These are phyloP conservation scores for Noctilio leporinus DNA, from an alignment of 2,113 vertebrate species.

Conservation along the genomic window DNA sequence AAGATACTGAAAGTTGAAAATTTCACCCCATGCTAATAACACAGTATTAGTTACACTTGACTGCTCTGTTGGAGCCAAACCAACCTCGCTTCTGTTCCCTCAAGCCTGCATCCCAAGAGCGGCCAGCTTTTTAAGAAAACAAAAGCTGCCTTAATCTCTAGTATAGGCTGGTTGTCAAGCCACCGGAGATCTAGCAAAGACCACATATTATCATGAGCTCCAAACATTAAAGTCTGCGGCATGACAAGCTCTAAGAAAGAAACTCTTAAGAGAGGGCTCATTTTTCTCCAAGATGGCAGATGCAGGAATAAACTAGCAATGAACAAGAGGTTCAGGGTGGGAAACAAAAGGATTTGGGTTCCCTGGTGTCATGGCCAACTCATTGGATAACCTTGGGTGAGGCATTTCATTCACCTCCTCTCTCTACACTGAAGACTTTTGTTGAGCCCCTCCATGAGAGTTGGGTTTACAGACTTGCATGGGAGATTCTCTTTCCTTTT, in stretches of 20 bases:
- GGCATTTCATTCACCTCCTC: neutral
- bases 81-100: constrained; percentile 70
- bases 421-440: neutral
- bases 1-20: constrained; percentile 76
- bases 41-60: constrained; percentile 79
- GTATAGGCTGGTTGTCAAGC: constrained; percentile 57
- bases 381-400: neutral
- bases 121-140: constrained; percentile 71
- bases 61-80: constrained; percentile 75
- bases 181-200: constrained; percentile 50
- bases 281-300: constrained; percentile 8
- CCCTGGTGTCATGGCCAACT: neutral
- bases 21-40: constrained; percentile 81
- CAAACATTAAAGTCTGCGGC: constrained; percentile 25
- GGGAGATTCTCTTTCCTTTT: neutral
- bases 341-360: neutral
- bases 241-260: constrained; percentile 50
- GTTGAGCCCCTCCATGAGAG: neutral
- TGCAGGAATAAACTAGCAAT: neutral
- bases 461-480: neutral
- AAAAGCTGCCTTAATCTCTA: constrained; percentile 60
- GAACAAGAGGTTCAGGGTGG: neutral
- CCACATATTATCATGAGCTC: constrained; percentile 47
- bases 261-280: constrained; percentile 1
- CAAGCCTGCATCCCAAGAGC: constrained; percentile 59